Base-by-base conservation (phyloP, 1,140 invertebrate species). In the Augochlora pura region DNA sequence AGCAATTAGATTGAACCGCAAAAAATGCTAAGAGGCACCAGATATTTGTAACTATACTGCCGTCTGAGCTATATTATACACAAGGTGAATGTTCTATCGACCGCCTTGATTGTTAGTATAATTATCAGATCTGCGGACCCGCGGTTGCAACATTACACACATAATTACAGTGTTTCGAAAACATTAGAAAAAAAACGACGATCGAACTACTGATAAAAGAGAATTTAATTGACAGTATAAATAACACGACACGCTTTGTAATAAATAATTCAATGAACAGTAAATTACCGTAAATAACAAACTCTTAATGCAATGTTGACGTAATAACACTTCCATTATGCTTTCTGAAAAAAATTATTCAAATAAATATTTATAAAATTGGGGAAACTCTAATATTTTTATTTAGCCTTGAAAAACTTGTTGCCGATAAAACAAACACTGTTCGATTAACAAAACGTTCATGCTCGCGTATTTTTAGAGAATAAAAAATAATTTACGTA, bases 71-170 rank as follows among this genome's bases (percentile, higher is more conserved):
- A 14, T 14, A 14, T 46, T 46, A 46, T 46, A 39, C 54, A 49
- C 27, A 68, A 69, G 74, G 74, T 68, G 74, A 76, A 76, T 60
- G 65, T 39, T 76, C 39, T 76, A 68, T 76, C 74, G 74, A 76
- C 68, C 74, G 18, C 0, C 39, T 27, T 46, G 54, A 76, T 76
- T 76, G 65, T 76, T 69, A n/a, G 18, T 27, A 49, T 21, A n/a
- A 57, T 46, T 76, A 76, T 60, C 74, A 76, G 27, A 64, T 39
- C 14, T 27, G 23, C 46, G 10, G 18, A 32, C 59, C 67, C 73
- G 64, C 52, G 49, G 49, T 52, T 52, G 12, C 49, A 32, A 27
- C 21, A 18, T 16, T 52, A 32, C 52, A 67, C 46, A 59, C 27
- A 38, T 68, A 68, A 76, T 68, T 68, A 49, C 32, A 32, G 14